Conservation (phyloP, 2,797 vertebrate genomes). For the Calcarius lapponicus region DNA sequence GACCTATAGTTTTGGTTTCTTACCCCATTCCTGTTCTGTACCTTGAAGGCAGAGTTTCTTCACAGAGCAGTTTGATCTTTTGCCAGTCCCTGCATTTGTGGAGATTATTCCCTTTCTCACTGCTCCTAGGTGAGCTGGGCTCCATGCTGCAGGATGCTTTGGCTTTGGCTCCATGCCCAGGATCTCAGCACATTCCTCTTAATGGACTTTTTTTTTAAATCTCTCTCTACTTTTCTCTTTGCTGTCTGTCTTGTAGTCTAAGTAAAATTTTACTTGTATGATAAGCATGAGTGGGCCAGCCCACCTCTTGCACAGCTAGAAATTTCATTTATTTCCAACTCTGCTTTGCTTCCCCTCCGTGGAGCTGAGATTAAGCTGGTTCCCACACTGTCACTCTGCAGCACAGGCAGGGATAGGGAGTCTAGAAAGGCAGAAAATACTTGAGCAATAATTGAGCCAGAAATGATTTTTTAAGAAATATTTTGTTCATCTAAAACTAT, state of each 20-base stretch:
- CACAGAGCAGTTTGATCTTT: not conserved
- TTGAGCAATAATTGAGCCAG: not conserved
- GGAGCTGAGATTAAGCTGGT: not conserved
- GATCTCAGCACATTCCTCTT: not conserved
- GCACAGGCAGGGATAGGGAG: not conserved
- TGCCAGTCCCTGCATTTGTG: not conserved
- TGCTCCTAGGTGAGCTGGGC: not conserved
- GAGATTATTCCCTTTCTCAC: not conserved
- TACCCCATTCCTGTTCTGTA: not conserved
- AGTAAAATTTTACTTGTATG: not conserved
- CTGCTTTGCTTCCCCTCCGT: not conserved
- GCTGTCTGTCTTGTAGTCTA: not conserved
- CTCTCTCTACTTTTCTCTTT: not conserved
- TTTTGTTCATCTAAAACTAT: not conserved
- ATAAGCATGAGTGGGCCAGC: not conserved
- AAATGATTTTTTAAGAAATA: not conserved
- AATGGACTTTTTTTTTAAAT: not conserved
- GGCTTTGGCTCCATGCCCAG: slow-evolving; percentile 23
- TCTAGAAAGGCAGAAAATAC: not conserved
- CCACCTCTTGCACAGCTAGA: not conserved
- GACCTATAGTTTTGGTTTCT: not conserved
- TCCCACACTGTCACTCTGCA: not conserved
- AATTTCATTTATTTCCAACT: not conserved
- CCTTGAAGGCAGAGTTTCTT: not conserved
- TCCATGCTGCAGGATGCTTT: not conserved